Evolutionary conservation across 1,140 invertebrate genomes (phyloP), one percentile per base, ranked within the genome.

Genomic region (Bombyx mandarina): DNA sequence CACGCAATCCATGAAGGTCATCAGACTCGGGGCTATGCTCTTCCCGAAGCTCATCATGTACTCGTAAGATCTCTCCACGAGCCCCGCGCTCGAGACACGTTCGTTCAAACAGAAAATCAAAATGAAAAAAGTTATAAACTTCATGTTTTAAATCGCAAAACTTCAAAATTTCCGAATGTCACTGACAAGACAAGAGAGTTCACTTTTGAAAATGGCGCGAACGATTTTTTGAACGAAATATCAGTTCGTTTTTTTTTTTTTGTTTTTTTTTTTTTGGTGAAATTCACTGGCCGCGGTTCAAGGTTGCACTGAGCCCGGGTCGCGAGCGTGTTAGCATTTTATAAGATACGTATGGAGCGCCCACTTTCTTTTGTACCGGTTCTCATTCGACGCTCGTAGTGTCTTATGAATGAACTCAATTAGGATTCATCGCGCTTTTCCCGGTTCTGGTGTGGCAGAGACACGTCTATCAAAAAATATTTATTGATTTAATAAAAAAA

Each of bases 21-120:
- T 71, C 6, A 86, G 71, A 74, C 73, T 80, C 0, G 81, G 77
- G 35, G 71, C 79, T 18, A 83, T 60, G 69, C 63, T 83, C 52
- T 77, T 84, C 0, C 81, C 75, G 4, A 82, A 62, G 72, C 67
- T 77, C 61, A 76, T 65, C 8, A 85, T 67, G 74, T 83, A 86
- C 45, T 84, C 76, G 42, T 83, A 86, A 0, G 79, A 79, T 12
- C 63, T 69, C 22, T 82, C 57, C 72, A 43, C 74, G 59, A 66
- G 65, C 67, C 7, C 68, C 78, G 82, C 79, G 12, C 12, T 18
- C 12, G 12, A 18, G 12, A 18, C 12, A 18, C 12, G 12, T 18
- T 18, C 12, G 12, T 18, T 18, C 12, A 18, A 18, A 18, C 12
- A 18, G 12, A 18, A 18, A 18, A 18, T 18, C 12, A 18, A 18